Evolutionary conservation across 2,797 vertebrate genomes (phyloP).

Genomic region (Bryconaethiops microstoma): DNA sequence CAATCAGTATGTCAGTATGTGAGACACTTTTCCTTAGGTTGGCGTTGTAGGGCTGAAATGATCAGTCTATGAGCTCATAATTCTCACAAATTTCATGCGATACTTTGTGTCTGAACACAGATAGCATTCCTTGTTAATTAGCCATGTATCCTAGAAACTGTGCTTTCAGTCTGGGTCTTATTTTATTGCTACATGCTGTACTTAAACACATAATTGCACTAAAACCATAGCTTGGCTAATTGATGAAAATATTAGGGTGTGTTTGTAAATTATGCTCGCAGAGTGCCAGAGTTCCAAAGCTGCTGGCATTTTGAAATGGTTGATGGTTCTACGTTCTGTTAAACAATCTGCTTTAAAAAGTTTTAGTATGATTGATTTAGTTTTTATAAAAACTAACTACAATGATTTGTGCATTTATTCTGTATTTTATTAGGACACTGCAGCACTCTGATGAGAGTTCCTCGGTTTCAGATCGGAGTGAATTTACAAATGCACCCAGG

Average conservation of each 20-base stretch:
- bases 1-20: too few species aligned
- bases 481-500: not conserved
- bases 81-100: not conserved
- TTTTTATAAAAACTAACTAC: not conserved
- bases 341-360: not conserved
- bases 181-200: not conserved
- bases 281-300: not conserved
- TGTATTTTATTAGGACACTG: constrained; percentile 6
- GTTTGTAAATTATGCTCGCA: not conserved
- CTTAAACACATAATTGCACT: not conserved
- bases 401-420: constrained; percentile 4
- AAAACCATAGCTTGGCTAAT: not conserved
- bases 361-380: not conserved
- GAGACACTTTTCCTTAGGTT: not conserved
- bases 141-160: not conserved
- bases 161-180: not conserved
- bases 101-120: not conserved
- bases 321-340: not conserved
- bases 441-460: not conserved
- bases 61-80: too few species aligned
- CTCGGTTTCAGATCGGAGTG: not conserved
- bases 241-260: not conserved
- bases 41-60: not conserved
- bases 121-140: not conserved
- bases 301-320: not conserved